Base-by-base conservation (phyloP, 2,888 invertebrate genomes). In the Dryadula phaetusa region DNA sequence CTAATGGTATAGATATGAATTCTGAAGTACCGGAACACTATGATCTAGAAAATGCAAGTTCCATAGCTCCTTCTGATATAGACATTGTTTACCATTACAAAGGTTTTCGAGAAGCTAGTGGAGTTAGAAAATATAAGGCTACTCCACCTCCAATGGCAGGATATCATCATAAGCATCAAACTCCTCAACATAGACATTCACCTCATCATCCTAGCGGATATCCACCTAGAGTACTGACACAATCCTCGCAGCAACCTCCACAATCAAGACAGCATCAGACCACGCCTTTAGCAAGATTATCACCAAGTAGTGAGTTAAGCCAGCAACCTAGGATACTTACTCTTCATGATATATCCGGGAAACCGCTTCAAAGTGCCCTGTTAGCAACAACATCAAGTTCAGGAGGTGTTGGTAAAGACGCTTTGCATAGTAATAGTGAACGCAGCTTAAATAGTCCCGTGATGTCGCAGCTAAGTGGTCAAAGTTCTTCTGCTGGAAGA, bases 31-130 rank as follows among this genome's bases (percentile, higher is more conserved):
- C 98, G 0, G 98, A 98, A 83, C 98, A 98, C 83, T 99, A 99
- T 82, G 99, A 99, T 84, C 93, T 99, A 70, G 99, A 99, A 90
- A 99, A 99, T 87, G 98, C 99, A 1, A 98, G 98, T 84, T 98
- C 98, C 0, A 99, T 99, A 75, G 99, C 99, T 0, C 99, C 99
- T 0, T 98, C 98, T 2, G 99, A 99, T 82, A 98, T 98, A 74
- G 99, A 99, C 82, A 97, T 99, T 72, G 98, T 98, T 12, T 98
- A 98, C 79, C 99, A 99, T 84, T 99, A 99, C 83, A 98, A 98
- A 92, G 98, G 97, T 12, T 98, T 97, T 84, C 94, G 98, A 28
- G 98, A 98, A 88, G 96, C 95, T 54, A 95, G 95, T 2, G 97
- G 97, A 0, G 95, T 96, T 70, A 93, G 97, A 52, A 98, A 97